Evolutionary conservation across 2,888 invertebrate genomes (phyloP), one percentile per base, ranked within the genome.

Genomic region (Acanthacorydalis orientalis): DNA sequence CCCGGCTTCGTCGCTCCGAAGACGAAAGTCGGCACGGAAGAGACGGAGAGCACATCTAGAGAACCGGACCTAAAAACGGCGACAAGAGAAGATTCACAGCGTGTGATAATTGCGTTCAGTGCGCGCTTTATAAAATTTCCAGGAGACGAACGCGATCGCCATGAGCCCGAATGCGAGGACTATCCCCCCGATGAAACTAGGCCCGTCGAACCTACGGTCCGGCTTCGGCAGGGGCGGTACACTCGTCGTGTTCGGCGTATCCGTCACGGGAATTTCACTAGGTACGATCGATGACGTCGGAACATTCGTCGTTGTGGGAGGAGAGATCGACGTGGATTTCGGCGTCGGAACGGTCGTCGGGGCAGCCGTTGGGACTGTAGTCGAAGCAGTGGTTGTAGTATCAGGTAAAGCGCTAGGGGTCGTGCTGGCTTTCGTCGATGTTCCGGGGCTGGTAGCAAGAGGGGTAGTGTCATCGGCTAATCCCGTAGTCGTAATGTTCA

Each of bases 41-140:
- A 37, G n/a, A 37, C 37, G 14, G 14, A 37, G 14, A 42, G 11
- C 42, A 14, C 6, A 14, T 23, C 11, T 15, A 11, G 14, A 23
- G 23, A 23, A 23, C 3, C 23, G 23, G 6, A 4, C 23, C 23
- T 6, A 6, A n/a, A n/a, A 23, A 23, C 23, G 23, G 23, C 23
- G 23, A n/a, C 23, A 2, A 2, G 23, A 23, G 32, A n/a, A 31
- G 31, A 12, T 48, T 83, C 84, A 91, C 63, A 91, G 78, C 51
- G 88, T 89, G 60, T 87, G 88, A 66, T 91, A 92, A 67, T 87
- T 88, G 55, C 81, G 75, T 64, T 86, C 89, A 49, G 82, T 82
- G 59, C 83, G 79, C 51, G 86, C 81, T 64, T 82, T 85, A 71
- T 89, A 91, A 65, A 89, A 88, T 63, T 88, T 89, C 70, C 82